A percentile compares a stretch with the other conserved stretches of the same genome.
Evolutionary conservation across 2,113 vertebrate species (phyloP).

Genomic region (Carassius gibelio): DNA sequence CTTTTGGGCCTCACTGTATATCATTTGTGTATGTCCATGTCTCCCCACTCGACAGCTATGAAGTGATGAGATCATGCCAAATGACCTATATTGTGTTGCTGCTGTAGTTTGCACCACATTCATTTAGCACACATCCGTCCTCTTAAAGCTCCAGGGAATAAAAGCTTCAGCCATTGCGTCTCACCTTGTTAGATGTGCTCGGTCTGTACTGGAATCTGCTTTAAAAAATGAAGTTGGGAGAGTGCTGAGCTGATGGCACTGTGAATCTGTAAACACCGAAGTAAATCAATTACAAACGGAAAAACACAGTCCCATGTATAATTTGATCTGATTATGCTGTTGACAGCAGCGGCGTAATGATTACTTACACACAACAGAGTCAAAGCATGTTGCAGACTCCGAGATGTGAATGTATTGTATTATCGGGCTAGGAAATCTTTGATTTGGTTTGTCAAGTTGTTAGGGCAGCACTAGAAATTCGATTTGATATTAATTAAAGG

Average conservation of each 20-base stretch:
- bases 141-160: conserved; percentile 17
- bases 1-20: background rate
- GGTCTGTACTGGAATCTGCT: conserved; percentile 27
- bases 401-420: conserved; percentile 32
- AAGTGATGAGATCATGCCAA: background rate
- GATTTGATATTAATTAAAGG: conserved; percentile 44
- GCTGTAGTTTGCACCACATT: conserved; percentile 15
- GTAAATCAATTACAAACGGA: conserved; percentile 28
- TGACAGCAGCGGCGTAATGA: conserved; percentile 38
- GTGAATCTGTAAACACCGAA: conserved; percentile 36
- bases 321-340: conserved; percentile 46
- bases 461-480: conserved; percentile 37
- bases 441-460: conserved; percentile 42
- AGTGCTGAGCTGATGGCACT: conserved; percentile 5
- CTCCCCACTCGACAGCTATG: background rate
- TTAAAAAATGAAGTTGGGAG: conserved; percentile 27
- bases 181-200: conserved; percentile 12
- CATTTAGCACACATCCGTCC: background rate
- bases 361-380: conserved; percentile 32
- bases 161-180: background rate
- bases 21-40: background rate
- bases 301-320: conserved; percentile 45
- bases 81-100: conserved; percentile 16
- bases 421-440: conserved; percentile 35
- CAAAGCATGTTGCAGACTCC: conserved; percentile 1